These are phyloP conservation scores for Germaria angustata DNA, from an alignment of 2,888 invertebrate genomes.

Conservation along the genomic window DNA sequence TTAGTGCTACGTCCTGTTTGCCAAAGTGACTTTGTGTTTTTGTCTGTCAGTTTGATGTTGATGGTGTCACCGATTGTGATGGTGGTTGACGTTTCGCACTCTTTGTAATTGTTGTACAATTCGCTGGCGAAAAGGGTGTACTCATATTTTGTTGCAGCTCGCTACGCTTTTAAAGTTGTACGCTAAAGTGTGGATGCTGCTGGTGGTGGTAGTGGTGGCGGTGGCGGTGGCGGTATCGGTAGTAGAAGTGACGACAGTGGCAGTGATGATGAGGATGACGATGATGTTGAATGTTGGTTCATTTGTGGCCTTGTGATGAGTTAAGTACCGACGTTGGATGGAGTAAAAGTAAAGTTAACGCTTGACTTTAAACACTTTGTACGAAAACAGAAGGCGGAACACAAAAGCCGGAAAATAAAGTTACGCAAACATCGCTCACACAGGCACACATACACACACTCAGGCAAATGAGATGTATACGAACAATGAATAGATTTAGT, in stretches of 20 bases:
- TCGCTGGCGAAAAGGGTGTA: slow-evolving; percentile 20
- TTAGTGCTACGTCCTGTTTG: slow-evolving; percentile 51
- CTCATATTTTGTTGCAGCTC: slow-evolving; percentile 12
- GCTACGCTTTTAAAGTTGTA: slow-evolving; percentile 3
- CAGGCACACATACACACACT: slow-evolving; percentile 20
- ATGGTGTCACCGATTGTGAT: slow-evolving; percentile 67
- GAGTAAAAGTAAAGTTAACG: slow-evolving; percentile 63
- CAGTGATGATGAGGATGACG: slow-evolving; percentile 37
- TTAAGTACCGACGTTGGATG: slow-evolving; percentile 52
- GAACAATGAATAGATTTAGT: neutral
- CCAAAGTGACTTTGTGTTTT: slow-evolving; percentile 15
- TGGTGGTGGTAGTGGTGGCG: slow-evolving; percentile 12
- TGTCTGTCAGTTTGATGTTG: slow-evolving; percentile 31
- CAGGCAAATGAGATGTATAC: slow-evolving; percentile 4
- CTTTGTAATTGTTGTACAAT: slow-evolving; percentile 52
- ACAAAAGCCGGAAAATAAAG: slow-evolving; percentile 79
- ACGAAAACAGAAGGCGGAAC: slow-evolving; percentile 78
- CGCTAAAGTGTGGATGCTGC: neutral
- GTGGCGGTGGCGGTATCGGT: slow-evolving; percentile 5
- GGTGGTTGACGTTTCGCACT: slow-evolving; percentile 68
- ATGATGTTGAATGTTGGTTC: slow-evolving; percentile 65
- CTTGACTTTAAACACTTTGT: slow-evolving; percentile 78
- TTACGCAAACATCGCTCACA: slow-evolving; percentile 65
- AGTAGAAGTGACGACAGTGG: slow-evolving; percentile 17
- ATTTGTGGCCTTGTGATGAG: slow-evolving; percentile 66